Base-by-base conservation (phyloP, 2,888 invertebrate genomes). In the Acleris emargana region DNA sequence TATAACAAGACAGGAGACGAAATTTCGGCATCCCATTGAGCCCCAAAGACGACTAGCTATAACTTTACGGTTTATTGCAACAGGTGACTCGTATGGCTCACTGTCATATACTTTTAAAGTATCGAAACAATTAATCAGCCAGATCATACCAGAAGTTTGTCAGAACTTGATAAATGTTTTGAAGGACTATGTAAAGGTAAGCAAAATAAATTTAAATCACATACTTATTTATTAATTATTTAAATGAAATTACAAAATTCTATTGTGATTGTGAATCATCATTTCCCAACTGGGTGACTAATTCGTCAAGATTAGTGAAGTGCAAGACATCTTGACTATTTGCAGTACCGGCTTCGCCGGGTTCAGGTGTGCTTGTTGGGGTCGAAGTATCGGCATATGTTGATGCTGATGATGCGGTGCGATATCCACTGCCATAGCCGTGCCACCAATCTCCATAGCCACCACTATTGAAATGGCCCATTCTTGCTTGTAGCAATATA, bases 81-180 rank as follows among this genome's bases (percentile, higher is more conserved):
- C 67, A 45, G 70, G 70, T 55, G 64, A 49, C 50, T 59, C 54
- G 49, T 52, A 66, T 66, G 45, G 50, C 28, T 60, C 63, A 38
- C 68, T 73, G 38, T 71, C 73, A 64, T 72, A 71, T 61, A 73
- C 69, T 32, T 73, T 74, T 58, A 68, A 59, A 72, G 61, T 74
- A 68, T 73, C 74, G 67, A 73, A 70, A 69, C 71, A 72, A 72
- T 59, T 71, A 57, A 73, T 72, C 52, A 67, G 71, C 58, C 61
- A 61, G 32, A 70, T 68, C 53, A 60, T 67, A 63, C 62, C 63
- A 64, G 59, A 69, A 38, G 67, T 61, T 51, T 68, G 67, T 66
- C 60, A 66, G 58, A 66, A 66, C 68, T 51, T 68, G 60, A 66
- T 58, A 52, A 62, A 68, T 42, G 62, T 25, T 54, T 67, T 69